Base-by-base conservation (phyloP, 2,888 invertebrate genomes). In the Quadroppia sp. region DNA sequence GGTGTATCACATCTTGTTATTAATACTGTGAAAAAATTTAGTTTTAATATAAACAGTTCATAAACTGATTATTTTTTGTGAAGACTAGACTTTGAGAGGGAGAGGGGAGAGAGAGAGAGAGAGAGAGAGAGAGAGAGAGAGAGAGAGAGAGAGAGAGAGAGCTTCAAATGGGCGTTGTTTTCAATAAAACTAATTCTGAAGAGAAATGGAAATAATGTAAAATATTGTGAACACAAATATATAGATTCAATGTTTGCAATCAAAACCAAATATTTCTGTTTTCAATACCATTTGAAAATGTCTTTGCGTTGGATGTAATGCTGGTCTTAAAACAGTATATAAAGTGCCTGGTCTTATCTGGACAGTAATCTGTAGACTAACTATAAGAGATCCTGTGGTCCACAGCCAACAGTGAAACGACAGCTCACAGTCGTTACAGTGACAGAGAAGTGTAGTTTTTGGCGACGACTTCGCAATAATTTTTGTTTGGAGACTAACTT, bases 191-290 rank as follows among this genome's bases (percentile, higher is more conserved):
- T 2, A 17, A n/a, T n/a, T n/a, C 17, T 15, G 23, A 53, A 17
- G 4, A 61, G 61, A 61, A 4, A 50, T 4, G 15, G 15, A 50
- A 50, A 7, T 50, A 50, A 50, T 17, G 4, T 17, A 50, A 50
- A 50, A 17, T 7, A 53, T 53, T 53, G 20, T 53, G 61, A 61
- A 3, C 32, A 32, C 17, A 61, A 32, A 61, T 32, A 61, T 59
- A 61, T 61, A 61, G 61, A 61, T 61, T 30, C n/a, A 6, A 61
- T 61, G 61, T 61, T 61, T 61, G 61, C 32, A 61, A 61, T 32
- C 61, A 61, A 23, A 25, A 23, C 53, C 9, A 6, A 61, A 30
- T 4, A 30, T 61, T 61, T 30, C 30, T 61, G 53, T n/a, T 53
- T 6, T 23, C 23, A 25, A 53, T 23, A 53, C 23, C 20, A 23